Evolutionary conservation across 2,888 invertebrate genomes (phyloP).

Genomic region (Parnassius orleans): DNA sequence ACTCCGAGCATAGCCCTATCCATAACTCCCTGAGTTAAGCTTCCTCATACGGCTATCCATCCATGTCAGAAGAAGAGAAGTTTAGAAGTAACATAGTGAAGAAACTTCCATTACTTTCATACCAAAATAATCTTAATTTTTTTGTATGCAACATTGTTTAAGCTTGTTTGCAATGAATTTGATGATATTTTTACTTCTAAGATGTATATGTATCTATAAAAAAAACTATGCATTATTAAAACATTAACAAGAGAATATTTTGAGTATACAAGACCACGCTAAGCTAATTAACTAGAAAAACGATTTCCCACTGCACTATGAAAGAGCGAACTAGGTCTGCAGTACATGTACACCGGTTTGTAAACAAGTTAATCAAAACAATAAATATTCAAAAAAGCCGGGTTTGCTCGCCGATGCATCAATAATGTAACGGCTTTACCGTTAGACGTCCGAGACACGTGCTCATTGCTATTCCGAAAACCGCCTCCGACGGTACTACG

Average conservation of each 20-base stretch:
- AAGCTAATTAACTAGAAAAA: not conserved
- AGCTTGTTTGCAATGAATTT: no score
- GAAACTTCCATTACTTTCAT: no score
- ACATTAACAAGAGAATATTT: not conserved
- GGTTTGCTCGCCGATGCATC: constrained; percentile 41
- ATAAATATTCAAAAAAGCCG: constrained; percentile 31
- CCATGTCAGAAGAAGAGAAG: no score
- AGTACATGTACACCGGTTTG: constrained; percentile 17
- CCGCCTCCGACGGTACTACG: constrained; percentile 24
- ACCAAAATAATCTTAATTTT: no score
- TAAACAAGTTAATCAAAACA: constrained; percentile 28
- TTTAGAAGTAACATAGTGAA: no score
- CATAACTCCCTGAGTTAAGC: no score
- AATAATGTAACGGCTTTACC: constrained; percentile 30
- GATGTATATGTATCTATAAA: no score
- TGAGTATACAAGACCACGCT: not conserved
- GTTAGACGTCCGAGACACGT: constrained; percentile 41
- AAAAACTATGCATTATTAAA: no score
- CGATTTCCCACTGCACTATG: not conserved
- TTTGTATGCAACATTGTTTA: no score
- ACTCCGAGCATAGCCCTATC: no score
- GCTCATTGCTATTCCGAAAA: constrained; percentile 50
- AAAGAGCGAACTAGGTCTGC: not conserved
- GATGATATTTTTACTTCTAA: no score
- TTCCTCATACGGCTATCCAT: no score